Evolutionary conservation across 1,140 invertebrate species (phyloP).

Genomic region (Halotydeus destructor): DNA sequence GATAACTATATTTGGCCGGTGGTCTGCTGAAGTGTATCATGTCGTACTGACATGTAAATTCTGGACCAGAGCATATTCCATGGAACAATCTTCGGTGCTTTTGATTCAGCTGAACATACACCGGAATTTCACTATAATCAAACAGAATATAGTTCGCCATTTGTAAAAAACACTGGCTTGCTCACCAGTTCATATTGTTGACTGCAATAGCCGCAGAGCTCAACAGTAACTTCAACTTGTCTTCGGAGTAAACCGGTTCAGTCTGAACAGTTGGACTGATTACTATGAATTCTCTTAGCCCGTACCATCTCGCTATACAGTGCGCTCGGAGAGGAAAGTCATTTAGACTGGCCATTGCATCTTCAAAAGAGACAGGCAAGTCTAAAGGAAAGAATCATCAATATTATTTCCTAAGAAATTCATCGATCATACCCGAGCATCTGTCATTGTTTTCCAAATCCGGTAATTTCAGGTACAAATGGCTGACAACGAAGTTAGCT

Average conservation of each 20-base stretch:
- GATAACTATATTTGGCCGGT: conserved; percentile 55
- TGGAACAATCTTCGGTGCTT: conserved; percentile 56
- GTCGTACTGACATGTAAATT: conserved; percentile 50
- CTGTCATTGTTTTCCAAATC: conserved; percentile 1
- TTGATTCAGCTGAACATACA: conserved; percentile 66
- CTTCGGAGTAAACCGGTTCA: conserved; percentile 44
- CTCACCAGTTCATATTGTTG: conserved; percentile 50
- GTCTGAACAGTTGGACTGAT: conserved; percentile 35
- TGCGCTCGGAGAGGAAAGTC: conserved; percentile 37
- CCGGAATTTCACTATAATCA: conserved; percentile 44
- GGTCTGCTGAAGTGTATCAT: conserved; percentile 63
- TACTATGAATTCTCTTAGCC: conserved; percentile 58
- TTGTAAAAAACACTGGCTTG: conserved; percentile 4
- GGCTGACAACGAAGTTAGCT: conserved; percentile 3
- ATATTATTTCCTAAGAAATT: background rate
- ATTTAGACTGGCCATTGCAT: conserved; percentile 39
- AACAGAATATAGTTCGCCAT: conserved; percentile 7
- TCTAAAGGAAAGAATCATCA: background rate
- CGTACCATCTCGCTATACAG: conserved; percentile 37
- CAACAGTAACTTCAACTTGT: conserved; percentile 55
- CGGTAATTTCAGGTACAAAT: background rate
- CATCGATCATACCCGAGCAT: conserved; percentile 1
- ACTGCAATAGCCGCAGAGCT: conserved; percentile 62
- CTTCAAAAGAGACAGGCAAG: conserved; percentile 13
- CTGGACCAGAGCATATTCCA: conserved; percentile 43